These are phyloP conservation scores for Oreochromis grahami DNA, from an alignment of 2,797 vertebrate genomes.

Conservation along the genomic window DNA sequence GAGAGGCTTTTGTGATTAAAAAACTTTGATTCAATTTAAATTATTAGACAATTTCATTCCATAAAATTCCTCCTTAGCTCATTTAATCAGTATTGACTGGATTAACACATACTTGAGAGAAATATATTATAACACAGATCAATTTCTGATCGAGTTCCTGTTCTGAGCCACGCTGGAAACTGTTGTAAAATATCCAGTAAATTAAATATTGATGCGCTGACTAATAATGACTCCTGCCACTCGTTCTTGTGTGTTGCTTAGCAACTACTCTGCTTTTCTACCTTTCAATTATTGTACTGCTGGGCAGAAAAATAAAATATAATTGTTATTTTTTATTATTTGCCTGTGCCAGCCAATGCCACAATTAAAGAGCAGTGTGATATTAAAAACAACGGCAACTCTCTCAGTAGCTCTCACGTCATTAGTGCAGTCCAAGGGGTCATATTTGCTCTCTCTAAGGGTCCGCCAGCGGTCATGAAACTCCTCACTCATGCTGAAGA, in stretches of 20 bases:
- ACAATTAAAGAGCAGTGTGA: conserved; percentile 16
- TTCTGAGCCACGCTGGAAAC: conserved; percentile 25
- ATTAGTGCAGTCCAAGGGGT: conserved; percentile 72
- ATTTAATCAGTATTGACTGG: conserved; percentile 8
- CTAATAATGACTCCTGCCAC: conserved; percentile 25
- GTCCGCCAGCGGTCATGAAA: conserved; percentile 76
- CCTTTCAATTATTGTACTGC: conserved; percentile 50
- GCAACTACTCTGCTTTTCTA: conserved; percentile 43
- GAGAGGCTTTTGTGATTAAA: not conserved
- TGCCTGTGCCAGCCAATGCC: conserved; percentile 16
- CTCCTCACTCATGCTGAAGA: conserved; percentile 72
- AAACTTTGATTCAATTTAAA: not conserved
- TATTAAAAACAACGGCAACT: conserved; percentile 1
- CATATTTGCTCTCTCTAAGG: conserved; percentile 78
- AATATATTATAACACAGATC: conserved; percentile 16
- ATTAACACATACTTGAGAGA: conserved; percentile 15
- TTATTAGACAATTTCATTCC: not conserved
- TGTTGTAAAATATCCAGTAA: conserved; percentile 35
- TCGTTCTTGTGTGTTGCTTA: conserved; percentile 40
- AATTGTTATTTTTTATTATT: conserved; percentile 44
- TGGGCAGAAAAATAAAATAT: conserved; percentile 43
- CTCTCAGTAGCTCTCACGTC: conserved; percentile 43
- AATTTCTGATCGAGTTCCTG: conserved; percentile 41
- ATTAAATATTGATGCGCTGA: conserved; percentile 50
- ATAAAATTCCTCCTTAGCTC: not conserved